Conservation (phyloP, 2,797 vertebrate genomes). For the Sebastes variabilis region DNA sequence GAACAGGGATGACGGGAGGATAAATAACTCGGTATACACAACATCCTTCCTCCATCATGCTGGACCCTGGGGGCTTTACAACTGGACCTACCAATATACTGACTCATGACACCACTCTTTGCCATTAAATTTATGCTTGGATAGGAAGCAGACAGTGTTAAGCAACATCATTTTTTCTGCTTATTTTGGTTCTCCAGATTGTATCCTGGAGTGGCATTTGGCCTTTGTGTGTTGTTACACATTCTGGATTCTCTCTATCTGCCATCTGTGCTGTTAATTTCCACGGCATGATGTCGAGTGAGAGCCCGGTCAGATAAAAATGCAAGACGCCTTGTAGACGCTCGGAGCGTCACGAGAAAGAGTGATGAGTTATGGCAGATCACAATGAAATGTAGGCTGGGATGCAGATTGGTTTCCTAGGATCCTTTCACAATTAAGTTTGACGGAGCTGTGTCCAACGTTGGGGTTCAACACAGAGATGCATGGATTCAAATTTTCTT, state of each 20-base stretch:
- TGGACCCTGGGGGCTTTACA: conserved; percentile 22
- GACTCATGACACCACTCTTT: conserved; percentile 18
- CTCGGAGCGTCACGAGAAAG: background rate
- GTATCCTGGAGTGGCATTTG: background rate
- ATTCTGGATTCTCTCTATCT: background rate
- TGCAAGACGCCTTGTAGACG: background rate
- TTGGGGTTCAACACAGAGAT: no score
- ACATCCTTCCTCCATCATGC: conserved; percentile 27
- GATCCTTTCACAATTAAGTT: background rate
- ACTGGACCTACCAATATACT: conserved; percentile 20
- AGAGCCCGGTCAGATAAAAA: background rate
- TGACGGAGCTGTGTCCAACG: background rate
- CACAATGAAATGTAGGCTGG: background rate
- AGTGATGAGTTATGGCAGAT: background rate
- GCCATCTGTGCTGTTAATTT: background rate
- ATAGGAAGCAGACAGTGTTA: background rate
- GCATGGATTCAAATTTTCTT: background rate
- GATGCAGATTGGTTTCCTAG: background rate
- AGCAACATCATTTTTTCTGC: background rate
- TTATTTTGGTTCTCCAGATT: background rate
- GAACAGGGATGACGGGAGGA: conserved; percentile 41
- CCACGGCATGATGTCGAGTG: background rate
- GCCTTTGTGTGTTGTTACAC: background rate
- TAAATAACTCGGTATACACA: conserved; percentile 58
- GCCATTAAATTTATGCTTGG: background rate